Percentiles rank a stretch among this genome's conserved stretches.
Conservation (phyloP, 2,113 vertebrate species). For the Gavia stellata region DNA sequence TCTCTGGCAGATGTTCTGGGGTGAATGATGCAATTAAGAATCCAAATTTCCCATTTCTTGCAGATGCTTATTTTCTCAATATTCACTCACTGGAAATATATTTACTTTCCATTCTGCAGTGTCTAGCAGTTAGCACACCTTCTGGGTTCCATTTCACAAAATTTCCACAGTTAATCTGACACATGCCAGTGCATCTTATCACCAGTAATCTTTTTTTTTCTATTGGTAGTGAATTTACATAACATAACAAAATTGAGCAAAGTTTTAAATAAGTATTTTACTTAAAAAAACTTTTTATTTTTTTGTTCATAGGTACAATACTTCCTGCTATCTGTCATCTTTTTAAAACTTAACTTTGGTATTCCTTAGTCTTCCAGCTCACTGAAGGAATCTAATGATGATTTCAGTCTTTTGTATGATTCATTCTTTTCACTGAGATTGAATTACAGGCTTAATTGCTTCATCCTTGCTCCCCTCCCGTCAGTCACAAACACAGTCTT, state of each 20-base stretch:
- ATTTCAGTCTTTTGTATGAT: background rate
- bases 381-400: background rate
- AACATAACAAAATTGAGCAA: background rate
- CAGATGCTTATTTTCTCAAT: slow-evolving; percentile 73
- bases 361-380: background rate
- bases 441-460: background rate
- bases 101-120: slow-evolving; percentile 51
- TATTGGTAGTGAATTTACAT: background rate
- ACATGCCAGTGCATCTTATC: slow-evolving; percentile 19
- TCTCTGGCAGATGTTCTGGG: slow-evolving; percentile 68
- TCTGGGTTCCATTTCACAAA: slow-evolving; percentile 57
- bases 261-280: background rate
- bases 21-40: slow-evolving; percentile 70
- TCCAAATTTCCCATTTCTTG: slow-evolving; percentile 59
- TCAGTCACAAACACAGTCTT: background rate
- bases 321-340: background rate
- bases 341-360: background rate
- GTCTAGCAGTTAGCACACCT: slow-evolving; percentile 47
- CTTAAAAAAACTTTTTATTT: background rate
- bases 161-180: slow-evolving; percentile 25
- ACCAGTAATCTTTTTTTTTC: background rate
- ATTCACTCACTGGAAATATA: slow-evolving; percentile 63
- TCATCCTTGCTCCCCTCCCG: background rate
- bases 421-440: background rate
- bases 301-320: background rate